These are phyloP conservation scores for Orussus abietinus DNA, from an alignment of 1,140 invertebrate genomes.

Conservation along the genomic window DNA sequence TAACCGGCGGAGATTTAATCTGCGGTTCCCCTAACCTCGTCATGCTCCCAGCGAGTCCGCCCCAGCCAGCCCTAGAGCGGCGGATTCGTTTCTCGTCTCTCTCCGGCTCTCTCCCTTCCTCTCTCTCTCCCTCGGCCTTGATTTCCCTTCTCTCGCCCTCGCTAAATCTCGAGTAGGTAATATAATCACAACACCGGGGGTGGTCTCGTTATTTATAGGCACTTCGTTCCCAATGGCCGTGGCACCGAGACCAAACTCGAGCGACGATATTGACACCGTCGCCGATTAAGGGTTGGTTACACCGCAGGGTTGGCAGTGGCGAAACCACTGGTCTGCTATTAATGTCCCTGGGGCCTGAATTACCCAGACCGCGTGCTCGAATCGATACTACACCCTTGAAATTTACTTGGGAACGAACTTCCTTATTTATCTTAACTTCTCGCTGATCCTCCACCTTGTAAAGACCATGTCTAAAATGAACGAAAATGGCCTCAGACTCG, in stretches of 20 bases:
- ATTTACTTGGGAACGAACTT: too few relatives aligned
- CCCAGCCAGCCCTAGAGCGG: slow-evolving; percentile 14
- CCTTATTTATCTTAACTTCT: too few relatives aligned
- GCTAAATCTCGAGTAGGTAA: slow-evolving; percentile 37
- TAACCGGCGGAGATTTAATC: slow-evolving; percentile 55
- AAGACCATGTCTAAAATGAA: too few relatives aligned
- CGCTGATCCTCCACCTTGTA: too few relatives aligned
- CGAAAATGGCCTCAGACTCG: too few relatives aligned
- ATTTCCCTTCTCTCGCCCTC: too few relatives aligned
- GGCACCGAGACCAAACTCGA: slow-evolving; percentile 19
- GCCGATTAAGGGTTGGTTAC: slow-evolving; percentile 13
- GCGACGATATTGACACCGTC: slow-evolving; percentile 28
- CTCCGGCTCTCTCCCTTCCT: slow-evolving; percentile 8
- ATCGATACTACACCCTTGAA: too few relatives aligned
- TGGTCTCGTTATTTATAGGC: slow-evolving; percentile 51
- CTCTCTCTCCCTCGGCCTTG: slow-evolving; percentile 16
- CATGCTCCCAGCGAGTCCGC: slow-evolving; percentile 17
- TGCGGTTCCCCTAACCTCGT: slow-evolving; percentile 17
- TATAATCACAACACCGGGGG: slow-evolving; percentile 53
- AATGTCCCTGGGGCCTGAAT: slow-evolving; percentile 23
- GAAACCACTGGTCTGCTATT: slow-evolving; percentile 13
- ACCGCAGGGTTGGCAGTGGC: too few relatives aligned
- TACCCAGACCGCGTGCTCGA: too few relatives aligned
- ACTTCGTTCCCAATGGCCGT: slow-evolving; percentile 36
- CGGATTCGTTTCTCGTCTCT: slow-evolving; percentile 10